Evolutionary conservation across 2,113 vertebrate species (phyloP).

Genomic region (Aspidoscelis tigris): DNA sequence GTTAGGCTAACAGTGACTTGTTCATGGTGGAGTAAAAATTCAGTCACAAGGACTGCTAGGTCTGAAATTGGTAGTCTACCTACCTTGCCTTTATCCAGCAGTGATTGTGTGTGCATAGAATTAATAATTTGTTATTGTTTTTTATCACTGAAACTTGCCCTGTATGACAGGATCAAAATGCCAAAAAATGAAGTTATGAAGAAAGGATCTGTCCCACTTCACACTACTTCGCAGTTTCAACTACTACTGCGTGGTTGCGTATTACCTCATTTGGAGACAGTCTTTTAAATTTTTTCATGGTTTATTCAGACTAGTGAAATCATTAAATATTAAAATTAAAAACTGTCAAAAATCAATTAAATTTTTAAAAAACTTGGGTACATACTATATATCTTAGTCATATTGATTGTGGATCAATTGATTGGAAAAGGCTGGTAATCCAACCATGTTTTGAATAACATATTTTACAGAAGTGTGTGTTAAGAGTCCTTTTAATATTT

Average conservation of each 20-base stretch:
- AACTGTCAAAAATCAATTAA: too few relatives aligned
- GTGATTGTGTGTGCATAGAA: too few relatives aligned
- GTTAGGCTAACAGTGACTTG: too few relatives aligned
- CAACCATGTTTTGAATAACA: background rate
- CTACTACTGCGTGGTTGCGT: background rate
- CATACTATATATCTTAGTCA: background rate
- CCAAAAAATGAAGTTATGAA: background rate
- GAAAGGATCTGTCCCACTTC: background rate
- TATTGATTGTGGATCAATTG: background rate
- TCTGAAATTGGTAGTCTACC: too few relatives aligned
- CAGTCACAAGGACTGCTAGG: too few relatives aligned
- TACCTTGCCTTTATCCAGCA: too few relatives aligned
- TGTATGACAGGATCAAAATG: background rate
- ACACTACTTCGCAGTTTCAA: background rate
- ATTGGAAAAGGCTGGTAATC: background rate
- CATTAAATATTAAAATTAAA: too few relatives aligned
- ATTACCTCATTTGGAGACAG: background rate
- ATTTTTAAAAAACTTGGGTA: too few relatives aligned
- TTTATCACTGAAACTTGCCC: too few relatives aligned
- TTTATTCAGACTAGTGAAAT: background rate
- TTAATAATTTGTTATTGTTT: too few relatives aligned
- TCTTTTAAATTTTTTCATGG: background rate
- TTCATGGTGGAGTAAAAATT: too few relatives aligned
- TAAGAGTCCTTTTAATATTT: rapidly evolving
- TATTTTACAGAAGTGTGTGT: background rate